A percentile compares a stretch with the other conserved stretches of the same genome.
Evolutionary conservation across 2,888 invertebrate genomes (phyloP).

Genomic region (Hemithea aestivaria): DNA sequence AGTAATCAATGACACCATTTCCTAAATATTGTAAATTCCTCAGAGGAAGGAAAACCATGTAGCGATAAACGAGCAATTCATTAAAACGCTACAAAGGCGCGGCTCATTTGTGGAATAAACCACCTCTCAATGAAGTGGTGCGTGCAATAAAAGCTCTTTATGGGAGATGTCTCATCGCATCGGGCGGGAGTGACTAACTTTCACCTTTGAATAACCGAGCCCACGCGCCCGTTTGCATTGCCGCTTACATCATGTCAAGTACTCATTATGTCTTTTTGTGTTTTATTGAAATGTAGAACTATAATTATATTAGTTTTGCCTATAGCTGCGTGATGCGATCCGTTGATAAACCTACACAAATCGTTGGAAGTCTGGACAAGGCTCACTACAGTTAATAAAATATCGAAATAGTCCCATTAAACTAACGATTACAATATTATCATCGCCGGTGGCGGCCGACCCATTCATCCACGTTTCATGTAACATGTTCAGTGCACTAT

Average conservation of each 20-base stretch:
- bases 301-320: too few relatives aligned
- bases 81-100: constrained; percentile 12
- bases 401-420: too few relatives aligned
- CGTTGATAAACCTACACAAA: too few relatives aligned
- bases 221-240: constrained; percentile 33
- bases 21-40: constrained; percentile 15
- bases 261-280: too few relatives aligned
- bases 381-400: too few relatives aligned
- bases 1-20: constrained; percentile 6
- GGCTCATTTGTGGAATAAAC: constrained; percentile 11
- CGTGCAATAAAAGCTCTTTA: constrained; percentile 26
- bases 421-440: too few relatives aligned
- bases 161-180: constrained; percentile 30
- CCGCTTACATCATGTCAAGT: constrained; percentile 25
- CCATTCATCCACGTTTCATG: too few relatives aligned
- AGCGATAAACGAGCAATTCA: constrained; percentile 11
- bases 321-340: too few relatives aligned
- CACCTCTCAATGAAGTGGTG: constrained; percentile 17
- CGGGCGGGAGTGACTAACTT: constrained; percentile 40
- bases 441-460: constrained; percentile 9
- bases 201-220: constrained; percentile 42
- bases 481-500: constrained; percentile 12
- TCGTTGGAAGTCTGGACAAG: too few relatives aligned
- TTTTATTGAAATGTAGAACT: too few relatives aligned
- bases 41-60: constrained; percentile 13